A percentile compares a stretch with the other conserved stretches of the same genome.
Evolutionary conservation across 2,113 vertebrate genomes (phyloP).

Genomic region (Megalops atlanticus): DNA sequence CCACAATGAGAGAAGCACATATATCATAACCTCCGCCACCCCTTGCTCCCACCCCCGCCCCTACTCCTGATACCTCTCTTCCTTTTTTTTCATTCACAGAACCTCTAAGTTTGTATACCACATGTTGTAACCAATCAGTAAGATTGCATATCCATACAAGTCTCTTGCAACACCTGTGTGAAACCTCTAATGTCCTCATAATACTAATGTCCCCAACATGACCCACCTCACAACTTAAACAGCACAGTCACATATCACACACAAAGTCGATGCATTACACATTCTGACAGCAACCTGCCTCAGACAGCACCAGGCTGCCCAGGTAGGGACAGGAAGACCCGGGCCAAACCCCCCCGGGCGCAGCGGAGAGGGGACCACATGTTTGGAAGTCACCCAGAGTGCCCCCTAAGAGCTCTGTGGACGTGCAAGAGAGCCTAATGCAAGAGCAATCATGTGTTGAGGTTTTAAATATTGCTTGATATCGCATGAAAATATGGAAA

Average conservation of each 20-base stretch:
- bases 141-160: neutral
- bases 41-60: neutral
- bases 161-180: neutral
- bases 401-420: neutral
- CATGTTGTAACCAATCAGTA: neutral
- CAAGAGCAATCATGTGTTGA: too few relatives aligned
- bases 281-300: constrained; percentile 17
- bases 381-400: neutral
- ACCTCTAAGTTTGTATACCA: neutral
- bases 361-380: neutral
- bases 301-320: neutral
- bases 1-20: neutral
- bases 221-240: neutral
- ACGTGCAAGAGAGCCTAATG: neutral
- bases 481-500: neutral
- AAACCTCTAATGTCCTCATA: constrained; percentile 5
- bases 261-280: constrained; percentile 17
- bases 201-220: constrained; percentile 14
- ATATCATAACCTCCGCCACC: neutral
- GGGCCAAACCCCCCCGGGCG: neutral
- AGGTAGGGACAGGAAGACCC: neutral
- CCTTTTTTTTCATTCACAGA: neutral
- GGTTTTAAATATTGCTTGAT: neutral
- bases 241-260: constrained; percentile 7
- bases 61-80: neutral